Evolutionary conservation across 2,797 vertebrate species (phyloP).

Genomic region (Falco berigora): DNA sequence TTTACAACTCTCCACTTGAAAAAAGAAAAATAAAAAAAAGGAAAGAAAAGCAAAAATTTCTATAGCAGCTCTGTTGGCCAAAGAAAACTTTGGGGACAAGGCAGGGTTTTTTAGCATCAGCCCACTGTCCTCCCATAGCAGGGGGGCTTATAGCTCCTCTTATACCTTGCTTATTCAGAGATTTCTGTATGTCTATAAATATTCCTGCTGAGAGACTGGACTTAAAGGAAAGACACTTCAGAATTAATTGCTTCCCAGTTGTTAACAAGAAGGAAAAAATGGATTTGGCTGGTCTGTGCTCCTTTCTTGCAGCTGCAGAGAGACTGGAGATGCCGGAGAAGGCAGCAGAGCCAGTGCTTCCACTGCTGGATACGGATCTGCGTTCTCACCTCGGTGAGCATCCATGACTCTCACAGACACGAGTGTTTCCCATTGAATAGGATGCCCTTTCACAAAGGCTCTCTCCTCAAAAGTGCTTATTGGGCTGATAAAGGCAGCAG

Average conservation of each 20-base stretch:
- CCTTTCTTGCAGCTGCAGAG: background rate
- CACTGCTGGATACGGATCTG: background rate
- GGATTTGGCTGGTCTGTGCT: background rate
- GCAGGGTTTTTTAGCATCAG: background rate
- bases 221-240: background rate
- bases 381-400: background rate
- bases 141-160: background rate
- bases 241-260: background rate
- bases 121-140: background rate
- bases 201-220: background rate
- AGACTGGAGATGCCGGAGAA: background rate
- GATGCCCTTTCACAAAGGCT: background rate
- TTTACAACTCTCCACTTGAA: conserved; percentile 5
- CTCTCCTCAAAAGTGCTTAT: background rate
- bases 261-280: background rate
- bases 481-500: background rate
- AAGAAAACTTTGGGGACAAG: background rate
- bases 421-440: background rate
- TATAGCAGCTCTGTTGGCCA: background rate
- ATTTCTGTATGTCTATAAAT: background rate
- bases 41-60: background rate
- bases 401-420: background rate
- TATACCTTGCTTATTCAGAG: background rate
- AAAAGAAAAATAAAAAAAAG: background rate
- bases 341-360: background rate